Evolutionary conservation across 1,140 invertebrate genomes (phyloP).

Genomic region (Chironomus striatipennis): DNA sequence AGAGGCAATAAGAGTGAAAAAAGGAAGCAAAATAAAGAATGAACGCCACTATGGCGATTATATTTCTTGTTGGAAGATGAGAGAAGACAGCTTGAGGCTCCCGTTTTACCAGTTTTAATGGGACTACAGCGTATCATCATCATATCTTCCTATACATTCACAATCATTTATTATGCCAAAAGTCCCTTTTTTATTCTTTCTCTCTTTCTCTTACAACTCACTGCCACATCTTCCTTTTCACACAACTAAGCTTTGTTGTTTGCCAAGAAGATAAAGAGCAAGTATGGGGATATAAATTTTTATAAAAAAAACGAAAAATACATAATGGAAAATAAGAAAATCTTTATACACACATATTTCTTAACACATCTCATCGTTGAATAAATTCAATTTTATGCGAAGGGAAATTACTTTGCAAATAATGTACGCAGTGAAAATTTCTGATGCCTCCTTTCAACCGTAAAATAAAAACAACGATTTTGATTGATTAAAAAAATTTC

Average conservation of each 20-base stretch:
- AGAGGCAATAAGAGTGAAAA: not conserved
- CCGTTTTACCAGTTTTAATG: not conserved
- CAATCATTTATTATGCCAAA: constrained; percentile 15
- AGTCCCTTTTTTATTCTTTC: constrained; percentile 3
- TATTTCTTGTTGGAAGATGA: not conserved
- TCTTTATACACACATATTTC: constrained; percentile 4
- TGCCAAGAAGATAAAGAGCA: not conserved
- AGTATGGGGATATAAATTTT: too few species aligned
- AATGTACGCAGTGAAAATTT: too few species aligned
- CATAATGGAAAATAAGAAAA: not conserved
- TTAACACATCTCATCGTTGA: not conserved
- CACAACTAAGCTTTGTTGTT: not conserved
- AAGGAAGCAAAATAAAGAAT: not conserved
- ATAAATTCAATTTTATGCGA: not conserved
- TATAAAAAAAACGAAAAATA: not conserved
- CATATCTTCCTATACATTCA: not conserved
- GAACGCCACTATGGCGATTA: not conserved
- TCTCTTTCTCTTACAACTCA: not conserved
- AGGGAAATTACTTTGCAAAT: not conserved
- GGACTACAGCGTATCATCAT: constrained; percentile 17
- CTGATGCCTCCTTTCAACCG: too few species aligned
- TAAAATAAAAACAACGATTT: too few species aligned
- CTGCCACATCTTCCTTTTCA: not conserved
- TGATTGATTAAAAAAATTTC: too few species aligned
- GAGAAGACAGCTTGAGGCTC: not conserved